Evolutionary conservation across 37 sponge, comb jelly and placozoan species (phyloP).

Genomic region (Tethya wilhelma): DNA sequence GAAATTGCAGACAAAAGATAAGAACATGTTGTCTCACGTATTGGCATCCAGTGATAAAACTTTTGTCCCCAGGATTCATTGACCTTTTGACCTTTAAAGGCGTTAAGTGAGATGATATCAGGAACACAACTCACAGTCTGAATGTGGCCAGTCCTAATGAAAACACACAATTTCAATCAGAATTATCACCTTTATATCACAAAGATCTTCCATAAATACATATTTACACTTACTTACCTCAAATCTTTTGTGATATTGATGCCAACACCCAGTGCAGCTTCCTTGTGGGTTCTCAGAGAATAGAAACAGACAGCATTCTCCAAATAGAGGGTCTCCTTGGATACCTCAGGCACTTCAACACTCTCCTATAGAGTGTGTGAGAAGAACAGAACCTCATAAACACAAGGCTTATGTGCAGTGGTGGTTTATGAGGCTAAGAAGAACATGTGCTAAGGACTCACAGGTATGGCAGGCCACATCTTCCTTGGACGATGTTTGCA

Average conservation of each 20-base stretch:
- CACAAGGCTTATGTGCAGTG: too few species aligned
- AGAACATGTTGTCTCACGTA: conserved; percentile 27
- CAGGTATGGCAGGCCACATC: too few species aligned
- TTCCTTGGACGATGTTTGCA: conserved; percentile 64
- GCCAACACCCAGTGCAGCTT: conserved; percentile 66
- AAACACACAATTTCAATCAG: neutral
- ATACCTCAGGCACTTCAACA: neutral
- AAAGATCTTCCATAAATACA: conserved; percentile 19
- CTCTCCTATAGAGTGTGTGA: too few species aligned
- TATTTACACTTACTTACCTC: conserved; percentile 3
- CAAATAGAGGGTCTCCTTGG: conserved; percentile 21
- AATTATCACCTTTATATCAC: neutral
- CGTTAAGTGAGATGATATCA: conserved; percentile 65
- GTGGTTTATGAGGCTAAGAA: too few species aligned
- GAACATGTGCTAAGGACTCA: too few species aligned
- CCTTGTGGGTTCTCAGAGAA: conserved; percentile 53
- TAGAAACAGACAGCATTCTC: conserved; percentile 52
- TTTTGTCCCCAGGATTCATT: conserved; percentile 51
- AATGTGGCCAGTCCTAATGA: conserved; percentile 48
- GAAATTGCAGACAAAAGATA: neutral
- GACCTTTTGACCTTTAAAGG: conserved; percentile 53
- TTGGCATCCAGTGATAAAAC: conserved; percentile 63
- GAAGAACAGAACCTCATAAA: too few species aligned
- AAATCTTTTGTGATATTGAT: conserved; percentile 61
- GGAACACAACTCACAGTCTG: conserved; percentile 65